Evolutionary conservation across 2,888 invertebrate genomes (phyloP), one percentile per base, ranked within the genome.

Genomic region (Noctua janthe): DNA sequence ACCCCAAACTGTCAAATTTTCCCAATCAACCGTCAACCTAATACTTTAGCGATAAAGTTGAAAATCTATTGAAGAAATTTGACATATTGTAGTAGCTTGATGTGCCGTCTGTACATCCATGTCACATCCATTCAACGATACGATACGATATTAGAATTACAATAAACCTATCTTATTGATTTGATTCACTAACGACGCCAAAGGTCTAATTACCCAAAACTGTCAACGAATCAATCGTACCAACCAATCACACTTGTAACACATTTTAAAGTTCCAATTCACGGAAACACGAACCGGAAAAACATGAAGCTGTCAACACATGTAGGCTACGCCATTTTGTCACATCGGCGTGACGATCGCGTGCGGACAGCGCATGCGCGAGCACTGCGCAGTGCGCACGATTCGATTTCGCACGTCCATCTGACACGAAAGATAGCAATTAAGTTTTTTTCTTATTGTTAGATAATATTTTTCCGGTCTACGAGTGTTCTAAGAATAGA

Each of bases 381-480:
- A 59, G n/a, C 82, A 54, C 69, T 83, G 87, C 78, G 78, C 88
- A 82, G 56, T 83, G 89, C 83, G 83, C 89, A 86, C 86, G 86
- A 89, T 85, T 85, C 80, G 78, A 80, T 87, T 85, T 88, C 80
- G 88, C 88, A 87, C 87, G 82, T 84, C 83, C 86, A 87, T 87
- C 90, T 86, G 80, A 78, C 88, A 89, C 87, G 88, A 87, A 71
- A 89, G 80, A 84, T 75, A 78, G 84, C 90, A 85, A 89, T 89
- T 89, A 89, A 89, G 75, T 81, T 89, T 88, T 89, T 89, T 89
- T 89, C 72, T 71, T 74, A 79, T n/a, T 79, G 77, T 89, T 89
- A 88, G 85, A 88, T 89, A 89, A 89, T 89, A 85, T 88, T 89
- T 88, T 89, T 89, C 89, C 89, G 89, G 89, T 89, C 80, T 71